Evolutionary conservation across 2,113 vertebrate genomes (phyloP).

Genomic region (Merops nubicus): DNA sequence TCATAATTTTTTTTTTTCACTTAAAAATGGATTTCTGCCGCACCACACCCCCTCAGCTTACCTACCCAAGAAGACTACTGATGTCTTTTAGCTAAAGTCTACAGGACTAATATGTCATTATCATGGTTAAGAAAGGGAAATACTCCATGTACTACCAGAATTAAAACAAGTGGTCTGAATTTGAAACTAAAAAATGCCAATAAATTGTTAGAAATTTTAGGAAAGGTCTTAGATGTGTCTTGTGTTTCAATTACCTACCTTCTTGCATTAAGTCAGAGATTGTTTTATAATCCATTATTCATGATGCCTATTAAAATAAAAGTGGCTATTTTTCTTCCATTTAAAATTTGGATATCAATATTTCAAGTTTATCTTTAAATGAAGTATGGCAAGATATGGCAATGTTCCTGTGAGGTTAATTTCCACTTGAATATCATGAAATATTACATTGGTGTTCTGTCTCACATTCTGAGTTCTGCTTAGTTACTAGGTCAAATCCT

Average conservation of each 20-base stretch:
- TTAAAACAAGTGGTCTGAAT: not conserved
- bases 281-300: not conserved
- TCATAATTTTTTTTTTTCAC: not conserved
- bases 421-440: not conserved
- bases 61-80: not conserved
- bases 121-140: not conserved
- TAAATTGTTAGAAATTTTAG: not conserved
- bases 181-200: not conserved
- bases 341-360: not conserved
- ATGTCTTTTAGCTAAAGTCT: not conserved
- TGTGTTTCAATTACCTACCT: not conserved
- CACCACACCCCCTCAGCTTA: too few species aligned
- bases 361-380: not conserved
- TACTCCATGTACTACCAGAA: not conserved
- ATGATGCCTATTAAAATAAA: not conserved
- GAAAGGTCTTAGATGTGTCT: not conserved
- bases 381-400: accelerated
- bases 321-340: not conserved
- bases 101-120: not conserved
- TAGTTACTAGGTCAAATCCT: not conserved
- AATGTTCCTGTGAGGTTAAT: not conserved
- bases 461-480: not conserved
- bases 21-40: not conserved
- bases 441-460: not conserved
- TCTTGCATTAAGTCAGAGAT: not conserved